Conservation (phyloP, 2,113 vertebrate species). For the Bujurquina vittata region DNA sequence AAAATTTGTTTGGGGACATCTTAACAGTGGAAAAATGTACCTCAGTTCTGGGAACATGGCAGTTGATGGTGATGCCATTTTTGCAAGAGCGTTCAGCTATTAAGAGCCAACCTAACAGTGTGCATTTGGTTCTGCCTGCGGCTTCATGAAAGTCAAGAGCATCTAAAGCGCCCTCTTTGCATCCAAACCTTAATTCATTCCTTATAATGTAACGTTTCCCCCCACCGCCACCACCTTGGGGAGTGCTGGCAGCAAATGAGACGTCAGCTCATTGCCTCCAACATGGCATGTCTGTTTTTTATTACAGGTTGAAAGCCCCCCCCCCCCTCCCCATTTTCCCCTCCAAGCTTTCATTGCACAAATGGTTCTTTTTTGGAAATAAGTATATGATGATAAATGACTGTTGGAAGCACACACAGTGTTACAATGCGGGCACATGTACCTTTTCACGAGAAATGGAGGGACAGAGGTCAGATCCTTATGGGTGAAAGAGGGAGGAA, state of each 20-base stretch:
- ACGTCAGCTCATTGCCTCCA: conserved; percentile 66
- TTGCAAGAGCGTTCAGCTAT: conserved; percentile 55
- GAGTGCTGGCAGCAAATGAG: conserved; percentile 71
- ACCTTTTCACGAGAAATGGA: conserved; percentile 50
- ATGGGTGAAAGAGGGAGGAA: conserved; percentile 25
- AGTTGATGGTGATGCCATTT: conserved; percentile 50
- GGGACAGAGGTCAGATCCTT: conserved; percentile 29
- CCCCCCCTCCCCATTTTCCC: background rate
- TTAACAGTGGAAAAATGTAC: conserved; percentile 62
- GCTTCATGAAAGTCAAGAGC: conserved; percentile 67
- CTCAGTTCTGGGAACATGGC: conserved; percentile 69
- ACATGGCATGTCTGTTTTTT: conserved; percentile 80
- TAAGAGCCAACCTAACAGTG: conserved; percentile 48
- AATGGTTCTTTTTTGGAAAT: conserved; percentile 61
- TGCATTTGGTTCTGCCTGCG: conserved; percentile 53
- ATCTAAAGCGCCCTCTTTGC: conserved; percentile 67
- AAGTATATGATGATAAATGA: conserved; percentile 69
- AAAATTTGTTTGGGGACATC: conserved; percentile 58
- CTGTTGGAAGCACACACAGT: conserved; percentile 52
- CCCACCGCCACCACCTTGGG: conserved; percentile 47
- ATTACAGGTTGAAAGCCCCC: conserved; percentile 72
- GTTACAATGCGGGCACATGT: conserved; percentile 46
- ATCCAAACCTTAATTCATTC: conserved; percentile 70
- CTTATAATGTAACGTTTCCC: conserved; percentile 68
- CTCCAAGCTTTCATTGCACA: conserved; percentile 66